Percentiles rank a stretch among this genome's conserved stretches.
phyloP scores from a whole-genome alignment of 2,113 vertebrate genomes.

The Brienomyrus longianalis region DNA sequence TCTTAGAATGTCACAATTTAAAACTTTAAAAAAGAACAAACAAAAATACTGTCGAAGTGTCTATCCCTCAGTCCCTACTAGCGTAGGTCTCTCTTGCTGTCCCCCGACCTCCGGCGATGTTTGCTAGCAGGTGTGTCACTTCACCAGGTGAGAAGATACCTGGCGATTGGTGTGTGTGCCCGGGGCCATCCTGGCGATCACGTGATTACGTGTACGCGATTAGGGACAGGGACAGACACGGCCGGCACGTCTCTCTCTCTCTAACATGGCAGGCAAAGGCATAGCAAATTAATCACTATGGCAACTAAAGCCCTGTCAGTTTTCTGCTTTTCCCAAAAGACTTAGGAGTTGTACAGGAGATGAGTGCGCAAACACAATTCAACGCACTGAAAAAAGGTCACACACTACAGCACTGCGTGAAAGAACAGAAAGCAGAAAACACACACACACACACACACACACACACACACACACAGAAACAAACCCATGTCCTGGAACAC shows the following conservation, averaged over 20 bases:
- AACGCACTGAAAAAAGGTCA: background rate
- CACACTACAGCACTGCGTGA: background rate
- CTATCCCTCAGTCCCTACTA: background rate
- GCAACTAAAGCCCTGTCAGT: slow-evolving; percentile 7
- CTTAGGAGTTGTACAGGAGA: background rate
- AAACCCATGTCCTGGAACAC: background rate
- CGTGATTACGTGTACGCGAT: background rate
- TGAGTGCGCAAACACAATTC: background rate
- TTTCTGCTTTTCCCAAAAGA: background rate
- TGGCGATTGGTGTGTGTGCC: too few relatives aligned
- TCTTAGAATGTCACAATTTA: background rate
- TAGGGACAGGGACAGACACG: background rate
- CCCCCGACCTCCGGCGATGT: background rate
- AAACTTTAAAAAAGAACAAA: background rate
- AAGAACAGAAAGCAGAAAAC: background rate
- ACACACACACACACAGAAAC: background rate
- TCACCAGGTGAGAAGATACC: background rate
- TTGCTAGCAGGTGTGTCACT: background rate
- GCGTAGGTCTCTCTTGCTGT: background rate
- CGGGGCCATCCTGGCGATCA: background rate
- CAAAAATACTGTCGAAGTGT: background rate
- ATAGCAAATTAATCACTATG: slow-evolving; percentile 9
- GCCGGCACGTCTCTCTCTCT: background rate
- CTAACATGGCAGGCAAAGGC: background rate
- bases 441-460: background rate